Conservation (phyloP, 1,140 invertebrate genomes). For the Drosophila lacertosa region DNA sequence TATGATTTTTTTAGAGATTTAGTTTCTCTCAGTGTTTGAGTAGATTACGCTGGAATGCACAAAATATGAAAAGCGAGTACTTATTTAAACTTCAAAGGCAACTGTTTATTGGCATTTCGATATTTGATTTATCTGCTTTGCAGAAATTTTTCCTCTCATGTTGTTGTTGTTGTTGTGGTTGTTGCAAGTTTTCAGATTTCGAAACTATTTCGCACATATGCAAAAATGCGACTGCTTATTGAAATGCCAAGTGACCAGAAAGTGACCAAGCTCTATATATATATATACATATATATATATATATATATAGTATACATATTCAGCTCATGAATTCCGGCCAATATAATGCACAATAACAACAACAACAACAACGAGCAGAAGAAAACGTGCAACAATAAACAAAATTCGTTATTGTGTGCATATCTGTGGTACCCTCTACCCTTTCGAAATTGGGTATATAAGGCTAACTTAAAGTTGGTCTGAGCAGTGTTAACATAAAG, state of each 20-base stretch:
- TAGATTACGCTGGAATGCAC: neutral
- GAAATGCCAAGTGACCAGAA: slow-evolving; percentile 52
- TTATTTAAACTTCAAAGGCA: slow-evolving; percentile 4
- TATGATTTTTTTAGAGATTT: too few species aligned
- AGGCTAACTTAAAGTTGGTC: too few species aligned
- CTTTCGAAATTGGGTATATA: neutral
- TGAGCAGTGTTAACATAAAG: too few species aligned
- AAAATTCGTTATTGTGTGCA: slow-evolving; percentile 37
- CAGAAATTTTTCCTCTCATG: neutral
- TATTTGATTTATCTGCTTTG: slow-evolving; percentile 26
- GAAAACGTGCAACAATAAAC: slow-evolving; percentile 24
- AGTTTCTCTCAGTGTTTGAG: neutral
- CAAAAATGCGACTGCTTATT: slow-evolving; percentile 41
- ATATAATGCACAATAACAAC: neutral
- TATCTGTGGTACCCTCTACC: neutral
- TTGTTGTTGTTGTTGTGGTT: neutral
- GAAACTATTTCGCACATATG: slow-evolving; percentile 37
- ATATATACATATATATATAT: too few species aligned
- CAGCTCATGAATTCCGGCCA: slow-evolving; percentile 13
- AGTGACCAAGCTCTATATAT: slow-evolving; percentile 19
- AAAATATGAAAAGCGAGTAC: slow-evolving; percentile 16
- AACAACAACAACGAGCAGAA: neutral
- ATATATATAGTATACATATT: too few species aligned
- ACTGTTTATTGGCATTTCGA: slow-evolving; percentile 5
- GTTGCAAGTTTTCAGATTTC: neutral